A percentile compares a stretch with the other conserved stretches of the same genome.
phyloP scores from a whole-genome alignment of 2,888 invertebrate genomes.

The Meganola albula region DNA sequence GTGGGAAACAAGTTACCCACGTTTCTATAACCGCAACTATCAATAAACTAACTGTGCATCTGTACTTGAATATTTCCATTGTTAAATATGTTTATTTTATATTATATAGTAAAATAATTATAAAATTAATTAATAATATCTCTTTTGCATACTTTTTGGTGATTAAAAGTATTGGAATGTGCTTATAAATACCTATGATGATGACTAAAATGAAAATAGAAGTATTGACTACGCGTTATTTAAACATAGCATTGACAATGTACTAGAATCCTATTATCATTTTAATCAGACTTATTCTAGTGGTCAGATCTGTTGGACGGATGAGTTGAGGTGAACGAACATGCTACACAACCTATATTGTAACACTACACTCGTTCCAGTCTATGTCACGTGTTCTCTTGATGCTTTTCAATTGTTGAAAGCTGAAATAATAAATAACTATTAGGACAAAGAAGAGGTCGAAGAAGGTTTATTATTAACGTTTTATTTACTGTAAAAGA shows the following conservation, averaged over 20 bases:
- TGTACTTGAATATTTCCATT: slow-evolving; percentile 23
- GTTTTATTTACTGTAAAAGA: too few species aligned
- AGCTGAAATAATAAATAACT: slow-evolving; percentile 38
- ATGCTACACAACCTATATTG: slow-evolving; percentile 26
- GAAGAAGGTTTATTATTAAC: too few species aligned
- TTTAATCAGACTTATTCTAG: slow-evolving; percentile 46
- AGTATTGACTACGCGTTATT: slow-evolving; percentile 36
- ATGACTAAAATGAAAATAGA: slow-evolving; percentile 76
- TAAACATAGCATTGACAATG: slow-evolving; percentile 27
- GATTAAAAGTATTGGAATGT: slow-evolving; percentile 33
- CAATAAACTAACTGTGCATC: too few species aligned
- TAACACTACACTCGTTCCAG: slow-evolving; percentile 42
- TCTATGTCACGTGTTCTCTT: slow-evolving; percentile 24
- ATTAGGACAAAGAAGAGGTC: too few species aligned
- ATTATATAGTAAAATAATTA: slow-evolving; percentile 11
- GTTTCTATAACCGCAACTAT: slow-evolving; percentile 6
- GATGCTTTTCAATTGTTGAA: slow-evolving; percentile 46
- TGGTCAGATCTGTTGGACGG: slow-evolving; percentile 41
- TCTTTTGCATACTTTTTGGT: slow-evolving; percentile 33
- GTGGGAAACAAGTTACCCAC: slow-evolving; percentile 25
- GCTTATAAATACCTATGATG: slow-evolving; percentile 30
- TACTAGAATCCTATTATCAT: slow-evolving; percentile 69
- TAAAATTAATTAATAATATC: slow-evolving; percentile 12
- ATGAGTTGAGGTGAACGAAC: slow-evolving; percentile 41
- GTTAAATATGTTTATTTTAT: slow-evolving; percentile 17